These are phyloP conservation scores for Oikopleura dioica DNA, from an alignment of 23 tunicate species.

Conservation along the genomic window DNA sequence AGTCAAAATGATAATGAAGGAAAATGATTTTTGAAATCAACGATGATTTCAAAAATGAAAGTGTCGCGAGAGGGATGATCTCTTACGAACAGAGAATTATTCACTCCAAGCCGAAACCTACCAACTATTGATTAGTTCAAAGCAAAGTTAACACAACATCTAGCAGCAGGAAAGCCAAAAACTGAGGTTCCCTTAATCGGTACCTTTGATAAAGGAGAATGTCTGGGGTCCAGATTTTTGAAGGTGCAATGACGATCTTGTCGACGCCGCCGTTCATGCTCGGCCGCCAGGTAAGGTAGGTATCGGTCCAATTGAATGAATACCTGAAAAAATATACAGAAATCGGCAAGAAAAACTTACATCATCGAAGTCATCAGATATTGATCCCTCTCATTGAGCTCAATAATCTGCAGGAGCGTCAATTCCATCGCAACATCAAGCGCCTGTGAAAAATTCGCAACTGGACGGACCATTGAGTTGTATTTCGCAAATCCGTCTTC, in stretches of 20 bases:
- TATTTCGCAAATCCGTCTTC: not conserved
- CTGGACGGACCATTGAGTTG: slow-evolving; percentile 2
- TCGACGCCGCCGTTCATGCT: not conserved
- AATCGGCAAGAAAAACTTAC: not conserved
- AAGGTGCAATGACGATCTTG: not conserved
- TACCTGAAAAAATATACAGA: not conserved
- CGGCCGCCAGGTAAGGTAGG: not conserved
- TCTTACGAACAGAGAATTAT: no score
- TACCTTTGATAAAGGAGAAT: slow-evolving; percentile 7
- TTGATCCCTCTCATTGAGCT: not conserved
- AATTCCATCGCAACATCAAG: not conserved
- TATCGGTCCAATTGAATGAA: not conserved
- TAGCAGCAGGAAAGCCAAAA: no score
- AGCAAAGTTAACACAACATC: no score
- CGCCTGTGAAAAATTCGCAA: not conserved
- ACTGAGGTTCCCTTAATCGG: no score
- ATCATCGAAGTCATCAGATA: not conserved
- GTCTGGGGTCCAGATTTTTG: not conserved
- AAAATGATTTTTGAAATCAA: no score
- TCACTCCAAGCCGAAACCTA: no score
- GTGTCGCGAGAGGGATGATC: no score
- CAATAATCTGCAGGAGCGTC: not conserved
- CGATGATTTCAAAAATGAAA: no score
- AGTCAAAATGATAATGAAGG: no score
- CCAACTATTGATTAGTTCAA: no score